Conservation (phyloP, 2,797 vertebrate genomes). For the Apogon talboti region DNA sequence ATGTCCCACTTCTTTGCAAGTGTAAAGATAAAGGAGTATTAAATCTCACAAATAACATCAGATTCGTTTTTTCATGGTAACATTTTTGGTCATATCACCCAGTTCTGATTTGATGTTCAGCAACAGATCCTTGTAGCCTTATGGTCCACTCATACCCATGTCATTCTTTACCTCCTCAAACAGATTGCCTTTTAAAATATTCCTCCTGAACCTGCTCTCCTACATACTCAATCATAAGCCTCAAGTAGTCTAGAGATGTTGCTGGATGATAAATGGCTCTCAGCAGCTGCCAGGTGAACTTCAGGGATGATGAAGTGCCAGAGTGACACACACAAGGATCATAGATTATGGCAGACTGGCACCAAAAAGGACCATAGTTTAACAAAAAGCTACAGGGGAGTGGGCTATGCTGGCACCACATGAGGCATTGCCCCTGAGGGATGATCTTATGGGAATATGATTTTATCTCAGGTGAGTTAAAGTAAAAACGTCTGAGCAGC, state of each 20-base stretch:
- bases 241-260: constrained; percentile 40
- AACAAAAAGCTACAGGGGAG: constrained; percentile 3
- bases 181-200: constrained; percentile 39
- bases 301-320: constrained; percentile 27
- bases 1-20: too few relatives aligned
- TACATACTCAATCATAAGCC: constrained; percentile 31
- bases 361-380: background rate
- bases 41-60: too few relatives aligned
- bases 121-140: background rate
- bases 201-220: constrained; percentile 9
- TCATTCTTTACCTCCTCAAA: constrained; percentile 31
- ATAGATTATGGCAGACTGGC: background rate
- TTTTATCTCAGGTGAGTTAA: too few relatives aligned
- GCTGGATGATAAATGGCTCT: constrained; percentile 53
- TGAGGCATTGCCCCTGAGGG: too few relatives aligned
- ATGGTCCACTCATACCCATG: constrained; percentile 3
- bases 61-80: too few relatives aligned
- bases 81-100: too few relatives aligned
- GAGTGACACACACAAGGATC: background rate
- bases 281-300: constrained; percentile 32
- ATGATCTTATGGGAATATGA: too few relatives aligned
- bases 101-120: too few relatives aligned
- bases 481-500: background rate
- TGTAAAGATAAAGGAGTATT: too few relatives aligned
- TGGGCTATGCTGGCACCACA: background rate